phyloP scores from a whole-genome alignment of 2,797 vertebrate genomes.

The Sebastes iracundus region DNA sequence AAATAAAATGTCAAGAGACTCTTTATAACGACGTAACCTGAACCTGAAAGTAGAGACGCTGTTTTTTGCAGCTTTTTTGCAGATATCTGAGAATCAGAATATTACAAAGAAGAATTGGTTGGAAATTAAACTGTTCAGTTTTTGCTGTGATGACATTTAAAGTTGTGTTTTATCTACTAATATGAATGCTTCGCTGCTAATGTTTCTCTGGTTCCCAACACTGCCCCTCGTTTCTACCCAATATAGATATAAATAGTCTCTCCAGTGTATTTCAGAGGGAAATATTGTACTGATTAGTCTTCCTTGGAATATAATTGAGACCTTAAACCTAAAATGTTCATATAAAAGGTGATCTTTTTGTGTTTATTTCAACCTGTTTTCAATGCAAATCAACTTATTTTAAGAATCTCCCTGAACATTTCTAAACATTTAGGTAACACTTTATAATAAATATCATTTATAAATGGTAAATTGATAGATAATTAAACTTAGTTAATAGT shows the following conservation, averaged over 20 bases:
- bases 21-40: constrained; percentile 20
- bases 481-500: no score
- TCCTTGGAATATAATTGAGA: background rate
- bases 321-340: background rate
- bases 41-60: background rate
- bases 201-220: background rate
- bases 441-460: no score
- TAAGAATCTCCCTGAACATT: background rate
- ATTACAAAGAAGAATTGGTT: background rate
- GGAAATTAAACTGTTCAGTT: constrained; percentile 28
- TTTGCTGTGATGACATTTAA: constrained; percentile 43
- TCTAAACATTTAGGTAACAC: background rate
- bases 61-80: constrained; percentile 3
- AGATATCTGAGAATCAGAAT: constrained; percentile 5
- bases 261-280: background rate
- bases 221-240: background rate
- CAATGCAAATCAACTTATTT: background rate
- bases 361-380: background rate
- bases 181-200: constrained; percentile 17
- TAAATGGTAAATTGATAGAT: no score
- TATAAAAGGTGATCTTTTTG: background rate
- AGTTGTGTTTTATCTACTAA: constrained; percentile 48
- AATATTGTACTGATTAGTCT: background rate
- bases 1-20: constrained; percentile 33
- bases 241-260: background rate